Evolutionary conservation across 1,140 invertebrate species (phyloP), one percentile per base, ranked within the genome.

Genomic region (Cheumatopsyche charites): DNA sequence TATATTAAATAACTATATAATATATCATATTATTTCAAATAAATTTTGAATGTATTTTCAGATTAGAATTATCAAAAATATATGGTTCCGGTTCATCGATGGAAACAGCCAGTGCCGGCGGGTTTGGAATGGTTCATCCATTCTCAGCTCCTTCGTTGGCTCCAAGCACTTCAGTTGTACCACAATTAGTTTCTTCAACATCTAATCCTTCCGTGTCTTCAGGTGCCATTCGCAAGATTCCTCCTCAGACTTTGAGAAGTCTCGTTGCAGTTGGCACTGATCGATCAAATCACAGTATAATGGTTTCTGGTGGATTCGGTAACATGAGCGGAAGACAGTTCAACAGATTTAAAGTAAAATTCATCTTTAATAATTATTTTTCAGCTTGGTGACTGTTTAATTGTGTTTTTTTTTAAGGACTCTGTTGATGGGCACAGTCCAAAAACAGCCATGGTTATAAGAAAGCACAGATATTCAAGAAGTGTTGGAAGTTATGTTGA

Each of bases 401-500:
- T 63, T 42, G 36, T 65, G 43, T 61, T 47, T 49, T 23, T 52
- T 19, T 72, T 74, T 26, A 73, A 84, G 83, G 82, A 84, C 61
- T 76, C 79, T 5, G 78, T 81, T 0, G 82, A 83, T 49, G 80
- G 79, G 6, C 82, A 83, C 17, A 80, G 80, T 2, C 78, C 80
- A 0, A 79, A 81, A 13, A 78, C 78, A 25, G 77, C 77, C 7
- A 72, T 79, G 75, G 79, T 77, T 3, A 63, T 79, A 9, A 75
- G 77, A 62, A 76, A 78, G 26, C 82, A 84, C 58, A 79, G 83
- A 19, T 82, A 84, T 67, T 84, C 82, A 1, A 77, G 81, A 42
- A 84, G 82, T 65, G 82, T 84, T 3, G 83, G 83, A 13, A 84
- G 83, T 45, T 85, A 82, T 67, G 78, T 82, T 5, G 83, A 84